Percentiles rank a stretch among this genome's conserved stretches.
phyloP scores from a whole-genome alignment of 2,888 invertebrate genomes.

The Vesta saturnalis region DNA sequence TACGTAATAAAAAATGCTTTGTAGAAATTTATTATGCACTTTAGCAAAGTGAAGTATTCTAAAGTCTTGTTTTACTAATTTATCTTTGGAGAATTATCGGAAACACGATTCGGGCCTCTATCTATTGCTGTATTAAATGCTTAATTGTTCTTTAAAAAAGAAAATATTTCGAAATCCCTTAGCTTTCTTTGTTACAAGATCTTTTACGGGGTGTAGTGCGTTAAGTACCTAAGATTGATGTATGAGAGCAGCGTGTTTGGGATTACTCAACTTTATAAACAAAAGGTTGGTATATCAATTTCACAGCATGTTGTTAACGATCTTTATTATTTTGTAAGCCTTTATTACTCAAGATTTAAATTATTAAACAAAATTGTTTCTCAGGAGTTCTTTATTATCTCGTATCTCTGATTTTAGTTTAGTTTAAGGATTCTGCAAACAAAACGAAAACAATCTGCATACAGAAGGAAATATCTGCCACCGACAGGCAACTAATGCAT shows the following conservation, averaged over 20 bases:
- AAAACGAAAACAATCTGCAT: constrained; percentile 28
- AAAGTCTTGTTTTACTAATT: not conserved
- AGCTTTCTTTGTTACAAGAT: too few relatives aligned
- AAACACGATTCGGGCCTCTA: not conserved
- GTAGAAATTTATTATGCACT: not conserved
- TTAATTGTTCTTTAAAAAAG: not conserved
- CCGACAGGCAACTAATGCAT: constrained; percentile 33
- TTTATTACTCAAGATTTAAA: not conserved
- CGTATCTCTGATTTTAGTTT: constrained; percentile 18
- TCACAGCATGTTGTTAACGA: not conserved
- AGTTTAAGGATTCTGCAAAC: constrained; percentile 22
- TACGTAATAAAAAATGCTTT: not conserved
- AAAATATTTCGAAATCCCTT: too few relatives aligned
- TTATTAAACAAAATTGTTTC: constrained; percentile 4
- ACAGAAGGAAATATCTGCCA: constrained; percentile 24
- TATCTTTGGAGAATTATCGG: not conserved
- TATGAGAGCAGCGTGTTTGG: too few relatives aligned
- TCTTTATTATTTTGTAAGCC: not conserved
- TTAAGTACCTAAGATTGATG: too few relatives aligned
- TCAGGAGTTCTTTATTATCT: constrained; percentile 17
- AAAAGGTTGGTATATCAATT: not conserved
- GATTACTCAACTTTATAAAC: not conserved
- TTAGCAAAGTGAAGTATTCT: not conserved
- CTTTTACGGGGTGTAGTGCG: too few relatives aligned
- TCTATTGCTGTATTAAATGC: not conserved